Evolutionary conservation across 2,113 vertebrate genomes (phyloP).

Genomic region (Balaeniceps rex): DNA sequence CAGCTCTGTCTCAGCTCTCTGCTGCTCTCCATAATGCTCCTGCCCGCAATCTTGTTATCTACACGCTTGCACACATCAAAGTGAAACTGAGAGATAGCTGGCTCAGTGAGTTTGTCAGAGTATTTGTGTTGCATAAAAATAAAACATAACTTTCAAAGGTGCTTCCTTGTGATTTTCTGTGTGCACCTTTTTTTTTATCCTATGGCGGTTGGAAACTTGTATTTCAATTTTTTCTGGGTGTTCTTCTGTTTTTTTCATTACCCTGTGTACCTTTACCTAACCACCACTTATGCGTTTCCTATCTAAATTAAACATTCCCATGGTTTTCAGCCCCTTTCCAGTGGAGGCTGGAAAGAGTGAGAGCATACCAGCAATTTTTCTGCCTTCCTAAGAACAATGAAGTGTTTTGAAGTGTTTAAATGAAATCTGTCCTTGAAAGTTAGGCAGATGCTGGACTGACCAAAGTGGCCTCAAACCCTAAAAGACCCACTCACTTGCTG

Average conservation of each 20-base stretch:
- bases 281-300: not conserved
- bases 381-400: not conserved
- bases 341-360: not conserved
- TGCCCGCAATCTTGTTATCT: not conserved
- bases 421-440: not conserved
- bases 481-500: not conserved
- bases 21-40: not conserved
- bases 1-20: not conserved
- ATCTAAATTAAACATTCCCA: conserved; percentile 59
- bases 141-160: not conserved
- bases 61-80: not conserved
- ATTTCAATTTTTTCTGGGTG: not conserved
- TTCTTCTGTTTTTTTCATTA: not conserved
- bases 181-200: not conserved
- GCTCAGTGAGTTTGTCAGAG: not conserved
- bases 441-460: not conserved
- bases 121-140: not conserved
- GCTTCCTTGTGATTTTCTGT: not conserved
- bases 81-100: not conserved
- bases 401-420: conserved; percentile 21
- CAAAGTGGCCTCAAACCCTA: not conserved
- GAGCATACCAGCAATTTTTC: conserved; percentile 23
- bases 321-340: not conserved
- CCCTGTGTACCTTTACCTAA: not conserved
- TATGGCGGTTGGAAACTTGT: rapidly evolving